Base-by-base conservation (phyloP, 2,888 invertebrate genomes). In the Tipula lateralis region DNA sequence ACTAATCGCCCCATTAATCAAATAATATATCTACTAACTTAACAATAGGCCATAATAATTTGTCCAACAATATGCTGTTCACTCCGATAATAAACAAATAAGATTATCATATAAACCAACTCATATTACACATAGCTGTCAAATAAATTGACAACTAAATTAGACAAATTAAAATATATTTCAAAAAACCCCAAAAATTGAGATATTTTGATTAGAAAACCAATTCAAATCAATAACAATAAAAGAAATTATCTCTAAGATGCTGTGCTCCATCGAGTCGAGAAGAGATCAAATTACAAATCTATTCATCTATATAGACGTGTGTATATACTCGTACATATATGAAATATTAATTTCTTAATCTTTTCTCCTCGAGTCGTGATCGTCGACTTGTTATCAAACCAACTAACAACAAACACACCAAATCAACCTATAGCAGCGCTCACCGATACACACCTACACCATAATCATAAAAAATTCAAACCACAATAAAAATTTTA, bases 201-300 rank as follows among this genome's bases (percentile, higher is more conserved):
- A 66, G 66, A 24, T 66, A 24, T 66, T 66, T 66, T 66, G 66
- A 24, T 66, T 66, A 66, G 66, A 24, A 66, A 24, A 24, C 66
- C 66, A 66, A 66, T 66, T 66, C 66, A 66, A 66, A 66, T 66
- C 24, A 66, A 66, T 66, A 66, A 66, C 66, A 66, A 66, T 66
- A 66, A 66, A 66, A 66, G 24, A 66, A 66, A 66, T 66, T 66
- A 66, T 66, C 44, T 50, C 9, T 2, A 39, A 44, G 66, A 66
- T 12, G 66, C 66, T 66, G 66, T 66, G 66, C 66, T 24, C 19
- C 13, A n/a, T 50, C 16, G 7, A 66, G 66, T 24, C 24, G 66
- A 66, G 66, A 19, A 66, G n/a, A n/a, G 66, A 66, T 66, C 66
- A 66, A 66, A 66, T 66, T 66, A 66, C 66, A 66, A 66, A 66